Base-by-base conservation (phyloP, 2,113 vertebrate genomes). In the Clarias batrachus region DNA sequence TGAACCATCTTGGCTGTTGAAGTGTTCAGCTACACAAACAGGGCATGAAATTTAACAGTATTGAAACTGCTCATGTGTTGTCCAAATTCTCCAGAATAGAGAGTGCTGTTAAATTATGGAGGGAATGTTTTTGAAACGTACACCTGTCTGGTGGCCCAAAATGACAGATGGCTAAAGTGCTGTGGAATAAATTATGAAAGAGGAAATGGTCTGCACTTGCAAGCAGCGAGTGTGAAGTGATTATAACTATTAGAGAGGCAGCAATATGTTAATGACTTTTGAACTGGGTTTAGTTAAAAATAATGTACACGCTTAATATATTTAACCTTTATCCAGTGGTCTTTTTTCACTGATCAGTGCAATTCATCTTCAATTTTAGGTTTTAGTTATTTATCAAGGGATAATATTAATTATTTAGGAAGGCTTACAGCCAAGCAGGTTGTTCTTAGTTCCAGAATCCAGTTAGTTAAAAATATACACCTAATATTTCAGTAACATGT, bases 31-130 rank as follows among this genome's bases (percentile, higher is more conserved):
- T 93, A 92, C 94, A 93, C 91, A 92, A 93, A 93, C 86, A 87
- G 84, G 91, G 90, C 93, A 92, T 94, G 92, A 94, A 94, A 94
- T 92, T 90, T 93, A 94, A 94, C 93, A 92, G 91, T 66, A 41
- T 85, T 91, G 89, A 90, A 92, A 92, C 92, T 91, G 88, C 88
- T 89, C 88, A 90, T 90, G 88, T 91, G 90, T 87, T 89, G 82
- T 88, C 81, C 87, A 91, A 92, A 74, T 81, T 74, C 21, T 68
- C 41, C 27, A 27, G 85, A 88, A 66, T 48, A 81, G 52, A 27
- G 59, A 66, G 33, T 52, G 19, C 41, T 70, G 56, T 16, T 62
- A 37, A 25, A 71, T 84, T 84, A 48, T 82, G 33, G 14, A 59
- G 80, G 27, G 54, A 85, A n/a, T 65, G 82, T 87, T 48, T 33